Conservation (phyloP, 2,113 vertebrate genomes). For the Polypterus senegalus region DNA sequence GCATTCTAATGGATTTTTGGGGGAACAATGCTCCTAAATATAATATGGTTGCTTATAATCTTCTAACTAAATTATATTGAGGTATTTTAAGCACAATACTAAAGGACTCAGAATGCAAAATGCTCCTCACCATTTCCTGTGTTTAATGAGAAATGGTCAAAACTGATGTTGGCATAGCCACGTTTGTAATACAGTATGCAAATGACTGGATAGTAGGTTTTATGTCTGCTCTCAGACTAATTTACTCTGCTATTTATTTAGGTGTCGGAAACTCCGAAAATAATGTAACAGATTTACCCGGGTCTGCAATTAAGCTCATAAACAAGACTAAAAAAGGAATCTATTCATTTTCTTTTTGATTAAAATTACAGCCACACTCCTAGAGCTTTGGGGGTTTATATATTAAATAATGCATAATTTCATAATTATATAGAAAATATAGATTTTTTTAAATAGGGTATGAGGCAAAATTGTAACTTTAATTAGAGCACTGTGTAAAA, state of each 20-base stretch:
- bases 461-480: slow-evolving; percentile 52
- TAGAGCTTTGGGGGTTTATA: slow-evolving; percentile 56
- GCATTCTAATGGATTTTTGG: slow-evolving; percentile 61
- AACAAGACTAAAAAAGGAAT: slow-evolving; percentile 47
- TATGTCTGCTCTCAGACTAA: slow-evolving; percentile 52
- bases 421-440: slow-evolving; percentile 71
- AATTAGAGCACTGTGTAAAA: slow-evolving; percentile 63
- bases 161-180: slow-evolving; percentile 37
- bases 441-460: slow-evolving; percentile 63
- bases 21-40: slow-evolving; percentile 48
- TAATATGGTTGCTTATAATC: slow-evolving; percentile 45
- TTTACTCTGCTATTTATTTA: slow-evolving; percentile 41
- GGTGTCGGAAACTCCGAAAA: slow-evolving; percentile 37
- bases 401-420: slow-evolving; percentile 69
- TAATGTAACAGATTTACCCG: slow-evolving; percentile 36
- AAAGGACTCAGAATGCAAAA: neutral
- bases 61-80: slow-evolving; percentile 41
- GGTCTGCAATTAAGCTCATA: slow-evolving; percentile 49
- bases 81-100: slow-evolving; percentile 26
- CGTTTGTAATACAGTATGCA: slow-evolving; percentile 38
- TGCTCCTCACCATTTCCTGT: neutral
- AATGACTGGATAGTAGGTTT: slow-evolving; percentile 52
- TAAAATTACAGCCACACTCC: slow-evolving; percentile 56
- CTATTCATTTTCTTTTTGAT: slow-evolving; percentile 61
- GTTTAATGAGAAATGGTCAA: slow-evolving; percentile 28